Evolutionary conservation across 2,113 vertebrate species (phyloP).

Genomic region (Ictalurus punctatus): DNA sequence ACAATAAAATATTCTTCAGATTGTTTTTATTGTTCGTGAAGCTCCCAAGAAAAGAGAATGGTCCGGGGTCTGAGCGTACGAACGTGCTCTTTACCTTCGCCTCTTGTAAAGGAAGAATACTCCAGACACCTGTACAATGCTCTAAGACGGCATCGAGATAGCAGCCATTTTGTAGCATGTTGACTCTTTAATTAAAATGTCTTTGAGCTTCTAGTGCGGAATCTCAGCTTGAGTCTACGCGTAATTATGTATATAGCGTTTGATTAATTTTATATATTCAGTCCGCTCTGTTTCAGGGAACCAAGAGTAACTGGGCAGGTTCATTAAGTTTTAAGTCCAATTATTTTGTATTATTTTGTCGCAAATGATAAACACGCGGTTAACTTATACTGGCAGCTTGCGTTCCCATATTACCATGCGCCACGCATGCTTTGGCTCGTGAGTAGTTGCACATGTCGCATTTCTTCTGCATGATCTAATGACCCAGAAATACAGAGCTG

Average conservation of each 20-base stretch:
- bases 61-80: background rate
- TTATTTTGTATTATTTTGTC: background rate
- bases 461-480: constrained; percentile 7
- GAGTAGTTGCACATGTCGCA: background rate
- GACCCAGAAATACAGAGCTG: constrained; percentile 16
- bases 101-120: background rate
- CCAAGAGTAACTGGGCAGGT: background rate
- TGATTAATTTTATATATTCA: background rate
- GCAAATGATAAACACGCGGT: background rate
- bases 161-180: background rate
- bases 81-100: background rate
- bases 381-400: background rate
- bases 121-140: background rate
- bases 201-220: background rate
- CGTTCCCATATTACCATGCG: background rate
- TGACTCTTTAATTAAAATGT: background rate
- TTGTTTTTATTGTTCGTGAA: background rate
- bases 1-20: background rate
- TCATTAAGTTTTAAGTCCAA: background rate
- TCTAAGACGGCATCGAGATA: background rate
- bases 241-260: background rate
- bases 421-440: background rate
- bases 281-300: too few relatives aligned
- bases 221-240: background rate
- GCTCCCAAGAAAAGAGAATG: background rate